A percentile compares a stretch with the other conserved stretches of the same genome.
phyloP scores from a whole-genome alignment of 2,888 invertebrate species.

The Pyrochroa serraticornis region DNA sequence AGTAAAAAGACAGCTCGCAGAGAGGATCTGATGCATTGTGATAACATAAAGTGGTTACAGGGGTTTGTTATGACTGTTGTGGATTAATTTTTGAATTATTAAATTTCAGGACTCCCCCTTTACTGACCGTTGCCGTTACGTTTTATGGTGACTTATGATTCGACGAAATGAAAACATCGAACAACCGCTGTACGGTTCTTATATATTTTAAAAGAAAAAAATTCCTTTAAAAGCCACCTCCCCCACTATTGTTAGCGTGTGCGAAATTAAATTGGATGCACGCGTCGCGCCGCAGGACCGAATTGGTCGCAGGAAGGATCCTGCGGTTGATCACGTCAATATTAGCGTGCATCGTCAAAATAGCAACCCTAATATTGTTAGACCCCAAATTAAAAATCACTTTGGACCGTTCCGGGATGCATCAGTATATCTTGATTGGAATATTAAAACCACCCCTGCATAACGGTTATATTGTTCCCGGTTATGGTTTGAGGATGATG shows the following conservation, averaged over 20 bases:
- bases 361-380: slow-evolving; percentile 29
- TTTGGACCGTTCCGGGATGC: slow-evolving; percentile 35
- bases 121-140: slow-evolving; percentile 13
- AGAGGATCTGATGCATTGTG: slow-evolving; percentile 47
- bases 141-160: slow-evolving; percentile 22
- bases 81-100: slow-evolving; percentile 54
- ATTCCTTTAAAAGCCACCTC: not conserved
- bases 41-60: slow-evolving; percentile 51
- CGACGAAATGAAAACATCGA: slow-evolving; percentile 13
- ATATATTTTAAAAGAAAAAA: slow-evolving; percentile 12
- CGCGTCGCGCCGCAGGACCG: slow-evolving; percentile 20
- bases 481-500: slow-evolving; percentile 2
- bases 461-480: slow-evolving; percentile 9
- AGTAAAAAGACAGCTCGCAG: slow-evolving; percentile 46
- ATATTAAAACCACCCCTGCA: slow-evolving; percentile 37
- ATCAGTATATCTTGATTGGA: slow-evolving; percentile 39
- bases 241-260: slow-evolving; percentile 18
- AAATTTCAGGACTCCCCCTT: slow-evolving; percentile 39
- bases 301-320: not conserved
- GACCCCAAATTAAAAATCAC: slow-evolving; percentile 42
- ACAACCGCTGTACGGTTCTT: not conserved
- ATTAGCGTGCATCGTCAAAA: slow-evolving; percentile 27
- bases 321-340: slow-evolving; percentile 26
- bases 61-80: slow-evolving; percentile 51
- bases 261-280: slow-evolving; percentile 18